These are phyloP conservation scores for Melipona quadrifasciata DNA, from an alignment of 1,140 invertebrate genomes.

Conservation along the genomic window DNA sequence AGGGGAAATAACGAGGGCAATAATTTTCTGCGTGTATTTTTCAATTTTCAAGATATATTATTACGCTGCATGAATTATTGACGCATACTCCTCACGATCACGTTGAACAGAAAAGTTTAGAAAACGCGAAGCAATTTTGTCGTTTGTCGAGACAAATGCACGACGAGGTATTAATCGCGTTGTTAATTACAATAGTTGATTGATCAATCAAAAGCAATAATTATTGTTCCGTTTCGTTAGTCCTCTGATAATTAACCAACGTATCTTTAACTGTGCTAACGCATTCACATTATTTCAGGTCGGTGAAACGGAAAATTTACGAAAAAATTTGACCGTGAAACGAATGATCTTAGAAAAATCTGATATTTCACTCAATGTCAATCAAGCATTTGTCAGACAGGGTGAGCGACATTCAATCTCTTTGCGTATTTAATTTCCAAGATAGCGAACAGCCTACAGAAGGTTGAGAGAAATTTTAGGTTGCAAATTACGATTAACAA, in stretches of 20 bases:
- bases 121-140: conserved; percentile 93
- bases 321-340: conserved; percentile 96
- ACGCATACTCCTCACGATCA: conserved; percentile 97
- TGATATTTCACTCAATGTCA: conserved; percentile 96
- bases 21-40: conserved; percentile 51
- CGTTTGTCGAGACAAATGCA: conserved; percentile 93
- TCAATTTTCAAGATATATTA: conserved; percentile 95
- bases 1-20: neutral
- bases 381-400: conserved; percentile 95
- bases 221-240: neutral
- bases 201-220: neutral
- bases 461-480: neutral
- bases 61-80: conserved; percentile 94
- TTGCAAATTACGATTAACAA: neutral
- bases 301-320: conserved; percentile 96
- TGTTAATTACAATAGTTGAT: neutral
- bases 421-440: neutral
- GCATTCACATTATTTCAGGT: conserved; percentile 83
- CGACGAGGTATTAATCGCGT: conserved; percentile 86
- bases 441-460: neutral
- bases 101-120: conserved; percentile 94
- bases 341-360: conserved; percentile 97
- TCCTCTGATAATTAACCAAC: neutral
- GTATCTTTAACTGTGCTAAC: neutral
- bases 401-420: conserved; percentile 80